Conservation (phyloP, 1,140 invertebrate genomes). For the Nephotettix cincticeps region DNA sequence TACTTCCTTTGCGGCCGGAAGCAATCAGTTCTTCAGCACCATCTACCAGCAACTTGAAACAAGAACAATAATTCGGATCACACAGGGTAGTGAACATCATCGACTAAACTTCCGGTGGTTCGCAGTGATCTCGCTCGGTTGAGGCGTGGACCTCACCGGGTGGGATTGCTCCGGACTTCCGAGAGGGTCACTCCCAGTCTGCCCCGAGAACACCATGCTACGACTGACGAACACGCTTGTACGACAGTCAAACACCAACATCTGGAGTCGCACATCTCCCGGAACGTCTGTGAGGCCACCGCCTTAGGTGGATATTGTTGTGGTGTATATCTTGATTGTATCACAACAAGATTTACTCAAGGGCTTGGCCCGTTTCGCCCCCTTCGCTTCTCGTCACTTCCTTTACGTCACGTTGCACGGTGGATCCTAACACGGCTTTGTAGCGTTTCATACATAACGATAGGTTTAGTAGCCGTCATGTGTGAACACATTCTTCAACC, state of each 20-base stretch:
- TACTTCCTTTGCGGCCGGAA: slow-evolving; percentile 6
- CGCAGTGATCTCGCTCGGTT: not conserved
- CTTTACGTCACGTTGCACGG: not conserved
- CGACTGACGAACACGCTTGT: too few relatives aligned
- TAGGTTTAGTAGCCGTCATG: too few relatives aligned
- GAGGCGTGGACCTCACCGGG: not conserved
- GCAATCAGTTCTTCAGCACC: not conserved
- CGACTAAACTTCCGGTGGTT: too few relatives aligned
- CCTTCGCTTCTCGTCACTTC: not conserved
- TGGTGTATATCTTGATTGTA: not conserved
- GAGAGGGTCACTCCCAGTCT: not conserved
- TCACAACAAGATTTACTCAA: slow-evolving; percentile 1
- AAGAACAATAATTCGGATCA: too few relatives aligned
- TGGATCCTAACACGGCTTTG: too few relatives aligned
- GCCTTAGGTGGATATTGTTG: not conserved
- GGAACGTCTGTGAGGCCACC: not conserved
- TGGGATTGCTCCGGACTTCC: not conserved
- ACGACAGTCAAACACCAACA: too few relatives aligned
- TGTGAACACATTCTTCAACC: too few relatives aligned
- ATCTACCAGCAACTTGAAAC: too few relatives aligned
- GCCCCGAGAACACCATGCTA: too few relatives aligned
- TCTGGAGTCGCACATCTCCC: too few relatives aligned
- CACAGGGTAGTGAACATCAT: too few relatives aligned
- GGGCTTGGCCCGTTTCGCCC: not conserved
- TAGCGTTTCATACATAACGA: too few relatives aligned